Base-by-base conservation (phyloP, 1,140 invertebrate species). In the Eciton burchellii region DNA sequence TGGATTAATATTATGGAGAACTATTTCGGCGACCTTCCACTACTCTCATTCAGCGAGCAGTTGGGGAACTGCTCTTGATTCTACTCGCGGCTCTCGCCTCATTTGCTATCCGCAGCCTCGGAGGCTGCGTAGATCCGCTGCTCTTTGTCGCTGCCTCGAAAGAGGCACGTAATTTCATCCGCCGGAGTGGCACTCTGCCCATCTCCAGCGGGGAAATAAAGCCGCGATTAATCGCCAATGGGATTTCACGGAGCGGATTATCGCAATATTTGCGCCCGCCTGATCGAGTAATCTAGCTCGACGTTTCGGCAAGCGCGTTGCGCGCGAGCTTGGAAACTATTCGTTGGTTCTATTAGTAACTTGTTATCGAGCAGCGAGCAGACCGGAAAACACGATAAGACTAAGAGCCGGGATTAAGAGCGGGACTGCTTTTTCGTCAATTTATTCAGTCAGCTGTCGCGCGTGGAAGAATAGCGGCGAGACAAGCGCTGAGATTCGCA, bases 401-500 rank as follows among this genome's bases (percentile, higher is more conserved):
- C 60, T n/a, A n/a, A n/a, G n/a, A 76, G 49, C 49, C 49, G 65
- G 49, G 45, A 65, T 73, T 45, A 16, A 60, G 3, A 5, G 41
- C 45, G 19, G 41, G 62, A 63, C 62, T 16, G 63, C 12, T 52
- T 35, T 19, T 14, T 12, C 45, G 65, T 76, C 12, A 16, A 11
- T 49, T 52, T 3, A 35, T 35, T 35, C 35, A 35, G 6, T 35
- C 35, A 76, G 19, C 59, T 65, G 47, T 65, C 35, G 43, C 49
- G 21, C n/a, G 63, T 1, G 47, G 6, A 35, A 1, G 26, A 76
- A 24, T 52, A 14, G 63, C 14, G 35, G 0, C 12, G 12, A 24
- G 49, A 65, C 45, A 63, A 35, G 9, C 49, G 63, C 72, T 29
- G n/a, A 68, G 43, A 56, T 56, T 70, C 56, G 66, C 5, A 26